Base-by-base conservation (phyloP, 2,113 vertebrate genomes). In the Tachycineta bicolor region DNA sequence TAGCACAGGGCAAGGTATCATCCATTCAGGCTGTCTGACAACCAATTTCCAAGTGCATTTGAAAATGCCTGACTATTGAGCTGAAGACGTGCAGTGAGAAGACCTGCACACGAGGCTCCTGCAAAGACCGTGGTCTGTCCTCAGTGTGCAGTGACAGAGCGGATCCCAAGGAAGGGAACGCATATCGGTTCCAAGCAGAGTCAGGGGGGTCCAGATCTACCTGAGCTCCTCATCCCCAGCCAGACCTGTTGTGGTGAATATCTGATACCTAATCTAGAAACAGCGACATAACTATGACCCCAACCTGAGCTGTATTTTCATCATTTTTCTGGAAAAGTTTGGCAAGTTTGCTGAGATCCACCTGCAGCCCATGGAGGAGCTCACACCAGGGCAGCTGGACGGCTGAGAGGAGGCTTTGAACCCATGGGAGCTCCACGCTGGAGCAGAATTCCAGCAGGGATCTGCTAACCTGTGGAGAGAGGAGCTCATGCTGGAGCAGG, bases 81-180 rank as follows among this genome's bases (percentile, higher is more conserved):
- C 85, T 33, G 28, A 69, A 65, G 53, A 37, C 14, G 43, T 9
- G n/a, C 14, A 47, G 56, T 1, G 64, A 81, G 56, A 83, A 65
- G 33, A 52, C 5, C 53, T 6, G 21, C 23, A 33, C 29, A 6
- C 9, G 39, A 34, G 73, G 33, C 21, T 68, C 7, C 0, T 1
- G 22, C 56, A 37, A 59, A 34, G 26, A 39, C 10, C 37, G 37
- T 37, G 37, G 37, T 37, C 37, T 37, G 28, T 29, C n/a, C 53
- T 37, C 37, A 24, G 28, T 1, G 1, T 20, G 24, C 3, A 28
- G 28, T 28, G 37, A 37, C 37, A 43, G n/a, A 44, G 8, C 1
- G 59, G 46, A 67, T 59, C 39, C 43, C 5, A 2, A 62, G 60
- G 31, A 18, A 76, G 29, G 18, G 14, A 81, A 67, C 4, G 33